phyloP scores from a whole-genome alignment of 2,888 invertebrate species.

The Lissonota sp. region DNA sequence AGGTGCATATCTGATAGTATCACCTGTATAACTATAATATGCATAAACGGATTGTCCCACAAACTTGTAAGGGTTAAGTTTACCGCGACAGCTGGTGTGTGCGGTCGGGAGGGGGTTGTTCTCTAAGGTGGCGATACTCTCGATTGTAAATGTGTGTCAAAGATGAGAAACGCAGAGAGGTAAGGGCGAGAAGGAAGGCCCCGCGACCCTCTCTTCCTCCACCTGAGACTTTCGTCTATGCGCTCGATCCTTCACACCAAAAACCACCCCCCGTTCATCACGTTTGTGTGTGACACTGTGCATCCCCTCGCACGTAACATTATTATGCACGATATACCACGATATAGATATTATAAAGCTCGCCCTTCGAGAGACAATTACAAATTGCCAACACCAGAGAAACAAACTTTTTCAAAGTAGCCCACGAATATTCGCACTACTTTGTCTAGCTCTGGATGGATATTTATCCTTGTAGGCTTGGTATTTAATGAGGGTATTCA shows the following conservation, averaged over 20 bases:
- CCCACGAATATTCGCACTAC: not conserved
- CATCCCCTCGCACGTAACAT: constrained; percentile 7
- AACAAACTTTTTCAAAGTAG: not conserved
- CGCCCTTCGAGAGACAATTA: not conserved
- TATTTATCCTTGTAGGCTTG: too few species aligned
- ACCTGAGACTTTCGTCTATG: too few species aligned
- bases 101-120: constrained; percentile 19
- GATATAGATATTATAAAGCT: not conserved
- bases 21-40: constrained; percentile 80
- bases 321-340: constrained; percentile 28
- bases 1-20: constrained; percentile 68
- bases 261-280: too few species aligned
- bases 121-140: constrained; percentile 7
- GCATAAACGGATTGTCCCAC: constrained; percentile 84
- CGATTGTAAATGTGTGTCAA: not conserved
- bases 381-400: constrained; percentile 32
- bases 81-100: constrained; percentile 75
- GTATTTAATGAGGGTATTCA: too few species aligned
- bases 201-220: not conserved
- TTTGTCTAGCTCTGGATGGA: not conserved
- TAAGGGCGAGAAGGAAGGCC: not conserved
- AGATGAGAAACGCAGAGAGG: not conserved
- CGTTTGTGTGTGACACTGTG: too few species aligned
- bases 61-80: constrained; percentile 83
- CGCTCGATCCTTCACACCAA: too few species aligned